Evolutionary conservation across 2,797 vertebrate genomes (phyloP).

Genomic region (Arctocebus calabarensis): DNA sequence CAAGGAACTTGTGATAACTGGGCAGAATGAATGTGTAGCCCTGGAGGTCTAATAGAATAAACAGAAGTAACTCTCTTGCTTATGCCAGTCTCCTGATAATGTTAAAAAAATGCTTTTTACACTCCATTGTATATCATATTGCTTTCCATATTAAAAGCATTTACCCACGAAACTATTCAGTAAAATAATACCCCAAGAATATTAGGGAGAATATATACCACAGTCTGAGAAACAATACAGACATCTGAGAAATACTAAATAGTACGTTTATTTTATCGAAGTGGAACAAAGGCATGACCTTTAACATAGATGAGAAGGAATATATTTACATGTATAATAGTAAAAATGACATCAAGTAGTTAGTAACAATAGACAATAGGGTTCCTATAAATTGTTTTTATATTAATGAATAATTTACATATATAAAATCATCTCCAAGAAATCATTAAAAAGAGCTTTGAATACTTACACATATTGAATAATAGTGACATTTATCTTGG

Average conservation of each 20-base stretch:
- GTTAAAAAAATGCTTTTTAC: not conserved
- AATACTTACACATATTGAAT: not conserved
- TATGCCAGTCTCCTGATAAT: not conserved
- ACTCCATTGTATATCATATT: not conserved
- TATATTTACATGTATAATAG: not conserved
- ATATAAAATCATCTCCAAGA: not conserved
- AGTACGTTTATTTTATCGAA: not conserved
- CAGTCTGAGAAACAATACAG: not conserved
- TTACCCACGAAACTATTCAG: not conserved
- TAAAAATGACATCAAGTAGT: not conserved
- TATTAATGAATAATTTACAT: not conserved
- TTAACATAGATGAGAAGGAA: not conserved
- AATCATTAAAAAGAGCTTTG: not conserved
- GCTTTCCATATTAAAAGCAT: not conserved
- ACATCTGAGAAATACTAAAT: not conserved
- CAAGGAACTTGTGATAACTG: not conserved
- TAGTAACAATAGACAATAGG: not conserved
- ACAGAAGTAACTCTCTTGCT: not conserved
- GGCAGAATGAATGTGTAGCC: not conserved
- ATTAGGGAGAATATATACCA: not conserved
- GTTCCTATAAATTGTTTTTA: not conserved
- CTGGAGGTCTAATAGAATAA: not conserved
- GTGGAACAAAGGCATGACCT: not conserved
- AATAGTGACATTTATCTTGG: not conserved
- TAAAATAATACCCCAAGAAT: not conserved